Percentiles rank a stretch among this genome's conserved stretches.
Evolutionary conservation across 2,888 invertebrate genomes (phyloP).

Genomic region (Brachypalpus laphriformis): DNA sequence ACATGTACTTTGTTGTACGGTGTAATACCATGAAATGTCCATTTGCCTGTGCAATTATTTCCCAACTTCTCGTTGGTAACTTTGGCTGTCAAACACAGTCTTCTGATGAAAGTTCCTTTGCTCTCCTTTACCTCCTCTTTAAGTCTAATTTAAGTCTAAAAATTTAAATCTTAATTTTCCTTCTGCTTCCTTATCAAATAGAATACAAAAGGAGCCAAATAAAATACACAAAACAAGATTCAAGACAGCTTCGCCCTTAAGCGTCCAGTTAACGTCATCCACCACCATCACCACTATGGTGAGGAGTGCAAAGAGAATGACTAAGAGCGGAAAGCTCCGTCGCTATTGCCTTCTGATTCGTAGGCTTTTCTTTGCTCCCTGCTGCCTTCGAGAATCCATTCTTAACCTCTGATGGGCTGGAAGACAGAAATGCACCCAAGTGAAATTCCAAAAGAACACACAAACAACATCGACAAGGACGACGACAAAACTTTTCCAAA

Average conservation of each 20-base stretch:
- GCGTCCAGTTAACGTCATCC: neutral
- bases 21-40: neutral
- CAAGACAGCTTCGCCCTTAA: conserved; percentile 25
- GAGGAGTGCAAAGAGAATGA: neutral
- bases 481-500: conserved; percentile 62
- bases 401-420: conserved; percentile 64
- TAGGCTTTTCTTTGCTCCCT: conserved; percentile 15
- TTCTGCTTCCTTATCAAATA: conserved; percentile 35
- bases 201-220: conserved; percentile 33
- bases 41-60: conserved; percentile 12
- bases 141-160: neutral
- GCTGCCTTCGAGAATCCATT: conserved; percentile 41
- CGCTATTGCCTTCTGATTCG: conserved; percentile 43
- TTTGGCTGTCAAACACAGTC: conserved; percentile 29
- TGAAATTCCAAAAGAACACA: conserved; percentile 42
- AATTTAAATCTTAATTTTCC: conserved; percentile 39
- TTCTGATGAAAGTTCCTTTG: conserved; percentile 2
- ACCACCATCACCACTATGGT: neutral
- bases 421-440: conserved; percentile 60
- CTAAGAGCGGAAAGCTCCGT: conserved; percentile 10
- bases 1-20: neutral
- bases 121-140: neutral
- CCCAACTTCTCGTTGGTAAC: neutral
- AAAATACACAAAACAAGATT: conserved; percentile 31
- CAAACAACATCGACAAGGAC: neutral